Conservation (phyloP, 2,888 invertebrate species). For the Melinaea menophilus region DNA sequence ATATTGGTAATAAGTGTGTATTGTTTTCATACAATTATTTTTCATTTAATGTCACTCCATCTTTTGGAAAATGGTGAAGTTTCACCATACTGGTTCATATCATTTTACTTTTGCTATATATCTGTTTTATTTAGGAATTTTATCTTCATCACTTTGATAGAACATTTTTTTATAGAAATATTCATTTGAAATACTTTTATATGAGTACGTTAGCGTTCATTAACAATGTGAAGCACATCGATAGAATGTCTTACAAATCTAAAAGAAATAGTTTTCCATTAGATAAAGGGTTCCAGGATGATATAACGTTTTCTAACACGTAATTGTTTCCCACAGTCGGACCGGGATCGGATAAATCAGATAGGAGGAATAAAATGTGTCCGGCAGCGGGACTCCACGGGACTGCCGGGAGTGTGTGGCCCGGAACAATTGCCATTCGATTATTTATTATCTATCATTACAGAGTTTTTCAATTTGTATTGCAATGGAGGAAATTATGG, state of each 20-base stretch:
- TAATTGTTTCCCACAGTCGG: constrained; percentile 61
- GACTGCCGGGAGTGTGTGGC: constrained; percentile 37
- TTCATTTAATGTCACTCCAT: too few relatives aligned
- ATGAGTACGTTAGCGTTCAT: neutral
- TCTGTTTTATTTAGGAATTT: too few relatives aligned
- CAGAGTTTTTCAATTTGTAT: neutral
- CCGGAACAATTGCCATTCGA: constrained; percentile 14
- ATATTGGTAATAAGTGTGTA: too few relatives aligned
- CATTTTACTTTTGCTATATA: too few relatives aligned
- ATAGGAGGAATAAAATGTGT: constrained; percentile 56
- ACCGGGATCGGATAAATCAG: constrained; percentile 56
- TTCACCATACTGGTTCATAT: too few relatives aligned
- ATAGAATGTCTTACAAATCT: neutral
- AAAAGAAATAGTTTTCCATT: constrained; percentile 5
- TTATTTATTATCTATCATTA: neutral
- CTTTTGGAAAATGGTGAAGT: too few relatives aligned
- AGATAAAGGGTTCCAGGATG: constrained; percentile 26
- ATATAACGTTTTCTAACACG: constrained; percentile 39
- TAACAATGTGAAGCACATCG: neutral
- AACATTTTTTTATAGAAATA: too few relatives aligned
- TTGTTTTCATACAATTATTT: too few relatives aligned
- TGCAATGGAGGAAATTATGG: too few relatives aligned
- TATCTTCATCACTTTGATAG: too few relatives aligned
- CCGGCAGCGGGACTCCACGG: constrained; percentile 33
- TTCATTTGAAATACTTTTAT: too few relatives aligned